These are phyloP conservation scores for Drepana arcuata DNA, from an alignment of 1,140 invertebrate species.

Conservation along the genomic window DNA sequence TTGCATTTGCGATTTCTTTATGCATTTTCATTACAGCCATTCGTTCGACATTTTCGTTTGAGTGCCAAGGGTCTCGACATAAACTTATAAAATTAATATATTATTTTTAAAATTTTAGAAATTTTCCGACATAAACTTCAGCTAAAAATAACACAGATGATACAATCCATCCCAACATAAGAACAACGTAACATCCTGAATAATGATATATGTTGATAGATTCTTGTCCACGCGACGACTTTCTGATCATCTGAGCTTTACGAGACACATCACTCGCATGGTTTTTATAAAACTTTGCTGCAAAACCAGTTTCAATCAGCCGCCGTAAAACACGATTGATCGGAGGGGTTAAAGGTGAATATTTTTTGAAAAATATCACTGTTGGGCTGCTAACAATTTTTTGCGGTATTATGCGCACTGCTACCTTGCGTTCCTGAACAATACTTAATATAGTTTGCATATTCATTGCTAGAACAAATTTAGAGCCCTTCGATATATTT, in stretches of 20 bases:
- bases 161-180: conserved; percentile 33
- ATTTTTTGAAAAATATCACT: conserved; percentile 52
- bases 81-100: too few species aligned
- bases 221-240: conserved; percentile 4
- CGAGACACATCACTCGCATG: conserved; percentile 21
- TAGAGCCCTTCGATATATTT: conserved; percentile 32
- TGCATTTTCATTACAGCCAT: too few species aligned
- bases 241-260: conserved; percentile 3
- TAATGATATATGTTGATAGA: conserved; percentile 37
- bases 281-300: conserved; percentile 34
- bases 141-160: conserved; percentile 32
- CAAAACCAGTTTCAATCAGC: conserved; percentile 34
- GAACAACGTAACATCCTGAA: conserved; percentile 39
- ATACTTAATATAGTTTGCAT: conserved; percentile 22
- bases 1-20: too few species aligned
- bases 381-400: conserved; percentile 29
- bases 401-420: conserved; percentile 29
- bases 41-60: too few species aligned
- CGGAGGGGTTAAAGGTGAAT: conserved; percentile 29
- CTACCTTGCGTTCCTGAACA: conserved; percentile 20
- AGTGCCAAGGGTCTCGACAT: too few species aligned
- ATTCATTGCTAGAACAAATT: conserved; percentile 46
- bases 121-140: conserved; percentile 29
- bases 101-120: too few species aligned
- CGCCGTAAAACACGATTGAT: conserved; percentile 29